These are phyloP conservation scores for Drosophila limbata DNA, from an alignment of 2,888 invertebrate genomes.

Conservation along the genomic window DNA sequence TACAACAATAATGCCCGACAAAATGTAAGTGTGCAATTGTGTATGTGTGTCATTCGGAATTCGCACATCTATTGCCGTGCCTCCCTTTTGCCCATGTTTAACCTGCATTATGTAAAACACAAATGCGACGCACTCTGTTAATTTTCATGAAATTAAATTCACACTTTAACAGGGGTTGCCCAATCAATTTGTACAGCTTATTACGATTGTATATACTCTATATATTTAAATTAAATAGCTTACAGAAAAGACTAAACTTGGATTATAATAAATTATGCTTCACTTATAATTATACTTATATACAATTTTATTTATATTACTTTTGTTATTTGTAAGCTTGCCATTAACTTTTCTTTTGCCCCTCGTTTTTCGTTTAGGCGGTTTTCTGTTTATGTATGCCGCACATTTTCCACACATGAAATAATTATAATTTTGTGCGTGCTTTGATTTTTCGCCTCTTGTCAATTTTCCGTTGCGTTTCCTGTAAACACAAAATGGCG, in stretches of 20 bases:
- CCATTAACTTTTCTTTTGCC: slow-evolving; percentile 17
- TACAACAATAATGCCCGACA: slow-evolving; percentile 60
- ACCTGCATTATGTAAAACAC: slow-evolving; percentile 63
- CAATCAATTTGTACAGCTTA: background rate
- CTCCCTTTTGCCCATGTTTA: slow-evolving; percentile 21
- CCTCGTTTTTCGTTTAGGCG: slow-evolving; percentile 42
- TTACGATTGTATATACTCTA: background rate
- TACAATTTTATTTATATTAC: background rate
- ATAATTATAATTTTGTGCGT: slow-evolving; percentile 77
- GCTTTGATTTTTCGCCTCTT: slow-evolving; percentile 75
- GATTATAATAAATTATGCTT: background rate
- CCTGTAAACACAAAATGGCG: slow-evolving; percentile 61
- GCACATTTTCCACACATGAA: slow-evolving; percentile 70
- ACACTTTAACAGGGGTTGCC: slow-evolving; percentile 26
- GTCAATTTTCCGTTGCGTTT: slow-evolving; percentile 66
- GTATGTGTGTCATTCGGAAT: slow-evolving; percentile 11
- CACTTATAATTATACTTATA: background rate
- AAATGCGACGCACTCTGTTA: slow-evolving; percentile 69
- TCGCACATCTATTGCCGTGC: slow-evolving; percentile 10
- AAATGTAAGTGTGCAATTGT: slow-evolving; percentile 23
- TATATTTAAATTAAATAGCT: background rate
- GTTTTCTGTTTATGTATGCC: slow-evolving; percentile 59
- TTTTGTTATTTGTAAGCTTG: background rate
- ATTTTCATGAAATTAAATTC: slow-evolving; percentile 71
- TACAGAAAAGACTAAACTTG: background rate